Conservation (phyloP, 2,888 invertebrate genomes). For the Criorhina ranunculi region DNA sequence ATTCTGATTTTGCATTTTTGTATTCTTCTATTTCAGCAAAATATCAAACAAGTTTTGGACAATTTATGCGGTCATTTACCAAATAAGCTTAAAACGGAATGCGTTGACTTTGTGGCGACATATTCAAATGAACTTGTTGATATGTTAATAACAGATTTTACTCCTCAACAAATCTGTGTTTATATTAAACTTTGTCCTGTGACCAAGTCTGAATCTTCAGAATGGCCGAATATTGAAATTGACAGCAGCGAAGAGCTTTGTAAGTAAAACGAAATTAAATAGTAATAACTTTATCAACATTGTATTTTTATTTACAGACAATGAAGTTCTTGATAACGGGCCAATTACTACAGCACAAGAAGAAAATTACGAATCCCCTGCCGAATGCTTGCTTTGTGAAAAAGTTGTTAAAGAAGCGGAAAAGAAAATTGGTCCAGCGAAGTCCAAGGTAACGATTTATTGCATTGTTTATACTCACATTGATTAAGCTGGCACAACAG, state of each 20-base stretch:
- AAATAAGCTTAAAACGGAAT: slow-evolving; percentile 87
- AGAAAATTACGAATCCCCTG: slow-evolving; percentile 77
- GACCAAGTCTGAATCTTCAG: slow-evolving; percentile 83
- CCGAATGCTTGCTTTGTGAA: slow-evolving; percentile 82
- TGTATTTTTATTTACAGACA: slow-evolving; percentile 86
- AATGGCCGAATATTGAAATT: slow-evolving; percentile 80
- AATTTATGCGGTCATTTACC: slow-evolving; percentile 90
- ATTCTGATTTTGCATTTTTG: slow-evolving; percentile 18
- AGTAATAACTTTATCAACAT: slow-evolving; percentile 37
- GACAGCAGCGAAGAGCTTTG: slow-evolving; percentile 76
- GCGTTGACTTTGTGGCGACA: slow-evolving; percentile 90
- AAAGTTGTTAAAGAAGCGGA: slow-evolving; percentile 81
- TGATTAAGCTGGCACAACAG: not conserved
- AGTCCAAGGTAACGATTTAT: slow-evolving; percentile 78
- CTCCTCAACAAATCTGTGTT: slow-evolving; percentile 91
- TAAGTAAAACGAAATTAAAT: not conserved
- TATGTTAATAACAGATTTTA: slow-evolving; percentile 91
- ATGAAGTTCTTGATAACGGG: slow-evolving; percentile 88
- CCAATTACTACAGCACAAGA: slow-evolving; percentile 85
- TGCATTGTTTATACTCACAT: not conserved
- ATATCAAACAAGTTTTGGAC: slow-evolving; percentile 89
- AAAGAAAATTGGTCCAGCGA: slow-evolving; percentile 81
- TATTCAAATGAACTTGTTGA: slow-evolving; percentile 92
- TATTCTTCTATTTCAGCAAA: slow-evolving; percentile 85
- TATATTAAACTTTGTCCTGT: slow-evolving; percentile 90